Base-by-base conservation (phyloP, 2,888 invertebrate genomes). In the Gnatocerus cornutus region DNA sequence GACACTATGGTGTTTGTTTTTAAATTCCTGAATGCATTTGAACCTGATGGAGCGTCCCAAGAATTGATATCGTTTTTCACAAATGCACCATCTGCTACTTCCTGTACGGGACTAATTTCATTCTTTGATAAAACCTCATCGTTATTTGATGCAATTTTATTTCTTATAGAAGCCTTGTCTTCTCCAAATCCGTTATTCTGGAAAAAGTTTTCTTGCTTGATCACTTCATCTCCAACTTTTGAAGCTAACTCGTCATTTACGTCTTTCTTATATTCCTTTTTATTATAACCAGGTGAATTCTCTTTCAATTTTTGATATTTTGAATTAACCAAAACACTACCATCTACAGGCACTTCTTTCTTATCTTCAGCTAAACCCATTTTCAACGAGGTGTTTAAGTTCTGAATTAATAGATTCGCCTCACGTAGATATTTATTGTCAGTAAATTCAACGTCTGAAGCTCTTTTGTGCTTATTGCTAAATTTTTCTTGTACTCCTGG, bases 351-450 rank as follows among this genome's bases (percentile, higher is more conserved):
- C 9, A 5, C 50, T 1, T 39, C 39, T 21, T 46, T 50, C n/a
- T 46, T 33, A 1, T 0, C 7, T 10, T 43, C 16, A 10, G 14
- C 9, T 8, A 41, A 27, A 9, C 41, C 43, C 63, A 63, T 63
- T 27, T 43, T 14, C 1, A 63, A 29, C 1, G 43, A 63, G 12
- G 52, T 53, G 27, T 63, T 63, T 5, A 63, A 27, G 6, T 45
- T 63, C 10, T 63, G 41, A n/a, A 63, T 63, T 9, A 63, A 53
- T 14, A 53, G n/a, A 14, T 63, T 21, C 3, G 63, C 53, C 1
- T 53, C 53, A 27, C 53, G 39, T 16, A 63, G 29, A 12, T 63
- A 63, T n/a, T 53, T 63, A 13, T 63, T 63, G 5, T 41, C 29
- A 5, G 14, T 16, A 21, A 29, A 8, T 5, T 62, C 39, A 3